These are phyloP conservation scores for Cyprinodon variegatus DNA, from an alignment of 2,113 vertebrate genomes.

Conservation along the genomic window DNA sequence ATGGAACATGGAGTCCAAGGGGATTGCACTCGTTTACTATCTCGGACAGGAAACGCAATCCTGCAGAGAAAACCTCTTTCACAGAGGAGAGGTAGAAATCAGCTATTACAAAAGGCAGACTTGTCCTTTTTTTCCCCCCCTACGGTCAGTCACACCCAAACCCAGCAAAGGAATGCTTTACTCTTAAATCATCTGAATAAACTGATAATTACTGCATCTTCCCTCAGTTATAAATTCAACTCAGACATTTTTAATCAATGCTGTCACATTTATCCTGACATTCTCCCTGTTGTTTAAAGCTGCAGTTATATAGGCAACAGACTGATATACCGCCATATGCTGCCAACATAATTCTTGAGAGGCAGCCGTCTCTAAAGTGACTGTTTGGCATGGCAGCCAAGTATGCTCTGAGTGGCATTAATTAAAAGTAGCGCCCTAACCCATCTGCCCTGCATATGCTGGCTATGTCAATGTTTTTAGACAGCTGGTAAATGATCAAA, in stretches of 20 bases:
- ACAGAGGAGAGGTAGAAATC: conserved; percentile 19
- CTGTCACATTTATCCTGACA: conserved; percentile 52
- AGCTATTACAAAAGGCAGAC: conserved; percentile 22
- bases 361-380: conserved; percentile 53
- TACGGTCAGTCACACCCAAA: no score
- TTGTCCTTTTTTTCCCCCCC: not conserved
- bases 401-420: conserved; percentile 47
- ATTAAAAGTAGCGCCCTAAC: conserved; percentile 53
- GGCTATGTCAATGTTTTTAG: conserved; percentile 11
- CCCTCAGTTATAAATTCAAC: conserved; percentile 54
- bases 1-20: conserved; percentile 1
- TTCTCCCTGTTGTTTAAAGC: conserved; percentile 46
- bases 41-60: conserved; percentile 16
- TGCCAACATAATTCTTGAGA: conserved; percentile 50
- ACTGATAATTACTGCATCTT: conserved; percentile 17
- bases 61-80: conserved; percentile 37
- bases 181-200: conserved; percentile 6
- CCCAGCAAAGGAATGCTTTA: not conserved
- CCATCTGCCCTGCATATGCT: conserved; percentile 50
- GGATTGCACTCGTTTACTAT: conserved; percentile 25
- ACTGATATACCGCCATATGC: conserved; percentile 56
- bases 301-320: conserved; percentile 27
- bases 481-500: conserved; percentile 20
- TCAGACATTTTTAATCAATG: conserved; percentile 42
- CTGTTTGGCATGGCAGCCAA: conserved; percentile 45